Evolutionary conservation across 2,888 invertebrate genomes (phyloP), one percentile per base, ranked within the genome.

Genomic region (Cacoxenus indagator): DNA sequence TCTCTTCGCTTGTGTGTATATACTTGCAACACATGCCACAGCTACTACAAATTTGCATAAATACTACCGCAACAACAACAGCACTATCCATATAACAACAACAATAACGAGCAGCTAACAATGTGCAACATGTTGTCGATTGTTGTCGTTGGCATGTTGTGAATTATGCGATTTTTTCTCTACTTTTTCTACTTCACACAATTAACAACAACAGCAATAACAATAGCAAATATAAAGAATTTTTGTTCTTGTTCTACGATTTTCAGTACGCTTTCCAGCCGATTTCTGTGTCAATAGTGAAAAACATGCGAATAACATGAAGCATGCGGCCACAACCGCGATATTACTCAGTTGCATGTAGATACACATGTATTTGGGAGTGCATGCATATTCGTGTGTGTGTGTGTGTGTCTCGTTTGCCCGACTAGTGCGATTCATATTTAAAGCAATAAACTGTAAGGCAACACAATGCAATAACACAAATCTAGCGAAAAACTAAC

Each of bases 71-170:
- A 83, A 79, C 75, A 70, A 46, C 66, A 70, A 65, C 64, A 62
- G 14, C 43, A 62, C 76, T 45, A 68, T 43, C 66, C 67, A 64
- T 61, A 43, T 62, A 45, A 51, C 51, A 26, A 55, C 55, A 55
- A 55, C 26, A 55, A 55, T 62, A 62, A 62, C 61, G 45, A 62
- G 61, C 61, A 62, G 79, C 81, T 77, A 79, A 81, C 83, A 83
- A 80, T 62, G 45, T 62, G 61, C 80, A 82, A 83, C 83, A 83
- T 82, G 76, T 83, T 79, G 76, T 79, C 71, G 70, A 62, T 62
- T 43, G 61, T 62, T 62, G 61, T 76, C 70, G 82, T 80, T 62
- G 79, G 82, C 79, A 83, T 83, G 79, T 80, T 83, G 83, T 83
- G 82, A 80, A 83, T 80, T 80, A 83, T 80, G 83, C 24, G 61